Percentiles rank a stretch among this genome's conserved stretches.
These are phyloP conservation scores for Gallinago media DNA, from an alignment of 2,113 vertebrate genomes.

Conservation along the genomic window DNA sequence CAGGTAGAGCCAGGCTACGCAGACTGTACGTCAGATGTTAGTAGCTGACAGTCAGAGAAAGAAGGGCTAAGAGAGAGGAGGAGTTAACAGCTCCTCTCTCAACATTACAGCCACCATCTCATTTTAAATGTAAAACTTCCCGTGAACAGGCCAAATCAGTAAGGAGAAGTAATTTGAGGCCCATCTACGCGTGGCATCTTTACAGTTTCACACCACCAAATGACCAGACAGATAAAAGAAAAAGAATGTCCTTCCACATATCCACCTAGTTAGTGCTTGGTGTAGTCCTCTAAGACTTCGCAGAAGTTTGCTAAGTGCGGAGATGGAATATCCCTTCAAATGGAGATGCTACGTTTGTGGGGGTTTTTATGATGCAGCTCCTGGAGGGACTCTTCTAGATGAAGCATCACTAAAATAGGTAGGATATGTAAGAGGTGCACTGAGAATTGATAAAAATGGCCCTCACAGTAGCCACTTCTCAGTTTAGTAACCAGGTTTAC, in stretches of 20 bases:
- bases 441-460: not conserved
- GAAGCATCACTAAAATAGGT: not conserved
- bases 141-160: not conserved
- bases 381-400: not conserved
- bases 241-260: not conserved
- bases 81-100: not conserved
- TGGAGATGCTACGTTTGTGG: not conserved
- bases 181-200: not conserved
- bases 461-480: slow-evolving; percentile 22
- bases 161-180: not conserved
- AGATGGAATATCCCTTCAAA: not conserved
- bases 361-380: not conserved
- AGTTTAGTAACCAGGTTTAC: slow-evolving; percentile 59
- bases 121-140: not conserved
- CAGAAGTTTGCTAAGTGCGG: not conserved
- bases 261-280: not conserved
- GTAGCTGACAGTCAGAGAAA: not conserved
- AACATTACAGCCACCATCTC: not conserved
- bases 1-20: not conserved
- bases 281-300: not conserved
- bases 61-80: not conserved
- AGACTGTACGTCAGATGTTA: not conserved
- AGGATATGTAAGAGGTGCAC: not conserved
- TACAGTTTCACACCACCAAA: not conserved
- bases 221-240: not conserved